Percentiles rank a stretch among this genome's conserved stretches.
phyloP scores from a whole-genome alignment of 2,888 invertebrate genomes.

The Synergus japonicus region DNA sequence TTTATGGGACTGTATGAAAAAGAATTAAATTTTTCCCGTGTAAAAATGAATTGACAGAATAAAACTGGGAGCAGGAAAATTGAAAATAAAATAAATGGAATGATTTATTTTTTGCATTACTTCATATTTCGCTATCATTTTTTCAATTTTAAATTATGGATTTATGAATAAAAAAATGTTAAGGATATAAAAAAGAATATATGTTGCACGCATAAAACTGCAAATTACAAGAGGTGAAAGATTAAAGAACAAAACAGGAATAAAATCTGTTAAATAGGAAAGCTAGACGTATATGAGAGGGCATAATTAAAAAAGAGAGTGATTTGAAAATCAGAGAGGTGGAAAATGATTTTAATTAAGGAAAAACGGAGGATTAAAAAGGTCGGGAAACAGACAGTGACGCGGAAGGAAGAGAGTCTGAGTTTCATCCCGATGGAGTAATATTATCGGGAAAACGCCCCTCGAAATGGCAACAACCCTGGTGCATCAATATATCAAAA shows the following conservation, averaged over 20 bases:
- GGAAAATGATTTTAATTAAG: slow-evolving; percentile 34
- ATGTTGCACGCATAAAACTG: not conserved
- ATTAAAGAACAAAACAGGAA: slow-evolving; percentile 19
- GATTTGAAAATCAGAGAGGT: slow-evolving; percentile 24
- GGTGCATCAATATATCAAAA: slow-evolving; percentile 69
- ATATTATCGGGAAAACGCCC: slow-evolving; percentile 63
- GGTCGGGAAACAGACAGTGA: slow-evolving; percentile 9
- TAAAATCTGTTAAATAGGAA: slow-evolving; percentile 21
- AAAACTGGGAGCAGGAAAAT: too few relatives aligned
- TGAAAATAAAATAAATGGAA: too few relatives aligned
- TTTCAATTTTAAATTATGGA: too few relatives aligned
- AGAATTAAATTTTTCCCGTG: not conserved
- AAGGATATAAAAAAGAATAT: not conserved
- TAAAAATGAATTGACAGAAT: not conserved
- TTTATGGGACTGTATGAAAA: not conserved
- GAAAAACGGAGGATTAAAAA: slow-evolving; percentile 19
- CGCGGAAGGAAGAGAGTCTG: slow-evolving; percentile 44
- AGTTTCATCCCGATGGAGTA: slow-evolving; percentile 55
- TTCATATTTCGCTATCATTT: too few relatives aligned
- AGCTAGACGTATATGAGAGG: slow-evolving; percentile 1
- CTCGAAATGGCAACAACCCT: slow-evolving; percentile 45
- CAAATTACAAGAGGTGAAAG: not conserved
- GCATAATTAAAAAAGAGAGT: slow-evolving; percentile 8
- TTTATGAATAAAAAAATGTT: too few relatives aligned
- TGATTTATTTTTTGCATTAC: too few relatives aligned